phyloP scores from a whole-genome alignment of 1,140 invertebrate genomes.

The Trissolcus basalis region DNA sequence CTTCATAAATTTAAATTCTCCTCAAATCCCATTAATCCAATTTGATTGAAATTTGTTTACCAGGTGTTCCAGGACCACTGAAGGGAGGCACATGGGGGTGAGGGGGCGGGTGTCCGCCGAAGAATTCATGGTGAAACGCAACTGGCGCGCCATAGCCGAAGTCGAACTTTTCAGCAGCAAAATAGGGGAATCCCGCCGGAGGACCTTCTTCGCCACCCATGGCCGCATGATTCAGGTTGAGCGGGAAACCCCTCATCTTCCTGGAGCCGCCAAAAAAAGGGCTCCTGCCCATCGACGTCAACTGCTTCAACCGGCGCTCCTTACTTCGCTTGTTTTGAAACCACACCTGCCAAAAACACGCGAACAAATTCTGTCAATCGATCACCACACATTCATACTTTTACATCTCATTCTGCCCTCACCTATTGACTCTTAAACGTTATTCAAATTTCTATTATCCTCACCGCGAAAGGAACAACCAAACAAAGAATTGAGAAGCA shows the following conservation, averaged over 20 bases:
- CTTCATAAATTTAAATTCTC: too few species aligned
- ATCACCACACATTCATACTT: slow-evolving; percentile 32
- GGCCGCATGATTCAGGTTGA: slow-evolving; percentile 90
- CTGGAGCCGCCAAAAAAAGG: slow-evolving; percentile 92
- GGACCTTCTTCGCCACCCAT: slow-evolving; percentile 83
- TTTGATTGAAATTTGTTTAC: slow-evolving; percentile 59
- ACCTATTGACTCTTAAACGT: too few species aligned
- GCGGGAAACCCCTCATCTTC: slow-evolving; percentile 92
- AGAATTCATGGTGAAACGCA: slow-evolving; percentile 93
- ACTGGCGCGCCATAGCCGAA: slow-evolving; percentile 91
- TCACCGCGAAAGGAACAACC: too few species aligned
- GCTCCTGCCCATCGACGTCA: slow-evolving; percentile 93
- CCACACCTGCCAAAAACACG: slow-evolving; percentile 88
- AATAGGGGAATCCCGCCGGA: slow-evolving; percentile 88
- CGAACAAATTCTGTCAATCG: slow-evolving; percentile 51
- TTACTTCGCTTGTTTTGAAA: slow-evolving; percentile 99
- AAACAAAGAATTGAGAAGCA: neutral
- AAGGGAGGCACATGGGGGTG: slow-evolving; percentile 86
- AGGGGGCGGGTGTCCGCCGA: slow-evolving; percentile 81
- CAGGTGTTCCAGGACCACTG: slow-evolving; percentile 81
- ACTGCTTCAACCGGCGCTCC: slow-evolving; percentile 93
- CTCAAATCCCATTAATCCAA: too few species aligned
- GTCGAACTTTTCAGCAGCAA: slow-evolving; percentile 91
- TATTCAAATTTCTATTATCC: too few species aligned
- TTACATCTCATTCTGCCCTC: slow-evolving; percentile 43